A percentile compares a stretch with the other conserved stretches of the same genome.
These are phyloP conservation scores for Coptodon bakossiorum DNA, from an alignment of 2,113 vertebrate genomes.

Conservation along the genomic window DNA sequence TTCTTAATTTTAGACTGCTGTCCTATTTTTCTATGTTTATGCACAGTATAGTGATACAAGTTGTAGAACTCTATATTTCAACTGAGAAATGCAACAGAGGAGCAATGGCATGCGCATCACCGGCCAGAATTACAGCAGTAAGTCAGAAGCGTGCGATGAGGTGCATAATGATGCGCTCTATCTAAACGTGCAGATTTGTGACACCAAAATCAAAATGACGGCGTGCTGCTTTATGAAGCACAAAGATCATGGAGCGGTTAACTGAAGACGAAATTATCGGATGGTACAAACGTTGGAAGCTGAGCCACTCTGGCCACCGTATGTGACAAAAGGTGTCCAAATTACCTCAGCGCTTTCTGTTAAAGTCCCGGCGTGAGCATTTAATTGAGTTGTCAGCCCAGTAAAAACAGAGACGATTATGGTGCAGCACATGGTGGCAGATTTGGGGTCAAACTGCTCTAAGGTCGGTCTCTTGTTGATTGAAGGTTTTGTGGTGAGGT, in stretches of 20 bases:
- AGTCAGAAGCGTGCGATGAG: background rate
- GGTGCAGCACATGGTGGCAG: background rate
- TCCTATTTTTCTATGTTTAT: background rate
- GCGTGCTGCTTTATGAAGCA: rapidly evolving
- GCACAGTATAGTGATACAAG: background rate
- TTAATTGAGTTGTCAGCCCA: background rate
- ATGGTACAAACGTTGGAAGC: rapidly evolving
- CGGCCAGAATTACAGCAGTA: background rate
- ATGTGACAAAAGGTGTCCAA: background rate
- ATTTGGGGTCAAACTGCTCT: background rate
- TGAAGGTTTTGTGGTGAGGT: background rate
- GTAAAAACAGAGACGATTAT: background rate
- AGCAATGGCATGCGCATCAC: background rate
- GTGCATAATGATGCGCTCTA: background rate
- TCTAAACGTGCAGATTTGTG: background rate
- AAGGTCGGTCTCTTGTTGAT: background rate
- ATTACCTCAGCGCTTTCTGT: background rate
- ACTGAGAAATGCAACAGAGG: background rate
- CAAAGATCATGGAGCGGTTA: background rate
- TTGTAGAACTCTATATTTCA: background rate
- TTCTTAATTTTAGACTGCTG: background rate
- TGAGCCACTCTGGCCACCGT: background rate
- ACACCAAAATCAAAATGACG: background rate
- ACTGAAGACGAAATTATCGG: background rate
- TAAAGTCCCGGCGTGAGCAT: background rate